A percentile compares a stretch with the other conserved stretches of the same genome.
Conservation (phyloP, 2,888 invertebrate species). For the Pegoplata infirma region DNA sequence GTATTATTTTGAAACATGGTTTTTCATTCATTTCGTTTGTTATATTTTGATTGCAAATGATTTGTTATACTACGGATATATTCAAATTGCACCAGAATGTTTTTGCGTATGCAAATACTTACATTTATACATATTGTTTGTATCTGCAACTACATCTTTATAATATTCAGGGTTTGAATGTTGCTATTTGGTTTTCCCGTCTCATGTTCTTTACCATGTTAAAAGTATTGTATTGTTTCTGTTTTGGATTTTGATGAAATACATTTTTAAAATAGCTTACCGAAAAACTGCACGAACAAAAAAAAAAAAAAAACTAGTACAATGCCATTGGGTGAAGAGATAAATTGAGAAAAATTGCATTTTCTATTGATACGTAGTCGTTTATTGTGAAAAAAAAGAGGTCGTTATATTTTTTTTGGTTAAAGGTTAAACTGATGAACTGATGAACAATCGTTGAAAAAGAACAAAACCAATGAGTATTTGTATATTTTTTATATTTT, state of each 20-base stretch:
- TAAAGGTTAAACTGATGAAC: conserved; percentile 54
- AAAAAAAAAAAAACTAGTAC: conserved; percentile 13
- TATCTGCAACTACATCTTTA: conserved; percentile 23
- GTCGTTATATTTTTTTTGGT: conserved; percentile 17
- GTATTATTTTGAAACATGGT: conserved; percentile 13
- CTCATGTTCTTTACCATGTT: background rate
- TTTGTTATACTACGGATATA: conserved; percentile 50
- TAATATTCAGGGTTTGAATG: conserved; percentile 27
- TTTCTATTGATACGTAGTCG: conserved; percentile 51
- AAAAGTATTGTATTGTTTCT: background rate
- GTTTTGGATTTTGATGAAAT: conserved; percentile 53
- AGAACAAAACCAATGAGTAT: too few species aligned
- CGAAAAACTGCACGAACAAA: background rate
- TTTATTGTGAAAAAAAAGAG: conserved; percentile 9
- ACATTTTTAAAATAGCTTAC: conserved; percentile 27
- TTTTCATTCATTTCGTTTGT: conserved; percentile 35
- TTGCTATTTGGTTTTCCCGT: background rate
- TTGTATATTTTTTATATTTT: background rate
- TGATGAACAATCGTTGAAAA: too few species aligned
- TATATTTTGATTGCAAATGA: conserved; percentile 59
- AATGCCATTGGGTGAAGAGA: conserved; percentile 48
- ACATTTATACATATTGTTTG: background rate
- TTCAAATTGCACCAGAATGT: conserved; percentile 44
- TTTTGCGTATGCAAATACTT: conserved; percentile 2
- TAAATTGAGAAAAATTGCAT: conserved; percentile 45